phyloP scores from a whole-genome alignment of 2,113 vertebrate species.

The Nesogale talazaci region DNA sequence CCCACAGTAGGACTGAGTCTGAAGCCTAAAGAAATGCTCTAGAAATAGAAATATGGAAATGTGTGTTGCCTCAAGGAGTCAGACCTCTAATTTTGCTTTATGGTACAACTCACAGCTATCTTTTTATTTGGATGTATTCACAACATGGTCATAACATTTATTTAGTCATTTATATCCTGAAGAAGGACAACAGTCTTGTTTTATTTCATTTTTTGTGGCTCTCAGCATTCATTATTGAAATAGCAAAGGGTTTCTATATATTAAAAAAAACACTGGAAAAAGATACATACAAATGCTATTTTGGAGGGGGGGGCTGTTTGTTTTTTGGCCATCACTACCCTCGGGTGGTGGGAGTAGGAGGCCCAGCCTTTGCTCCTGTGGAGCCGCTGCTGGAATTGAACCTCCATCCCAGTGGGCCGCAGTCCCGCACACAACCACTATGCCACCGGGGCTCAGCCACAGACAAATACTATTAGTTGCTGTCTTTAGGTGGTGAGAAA shows the following conservation, averaged over 20 bases:
- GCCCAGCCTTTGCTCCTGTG: no score
- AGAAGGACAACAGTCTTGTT: neutral
- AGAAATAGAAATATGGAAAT: conserved; percentile 26
- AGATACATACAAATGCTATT: neutral
- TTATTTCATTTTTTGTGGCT: neutral
- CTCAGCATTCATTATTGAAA: neutral
- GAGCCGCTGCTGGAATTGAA: no score
- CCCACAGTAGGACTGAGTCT: conserved; percentile 69
- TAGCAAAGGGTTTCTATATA: conserved; percentile 15
- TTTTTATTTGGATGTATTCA: conserved; percentile 47
- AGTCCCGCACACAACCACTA: no score
- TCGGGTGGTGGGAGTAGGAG: no score
- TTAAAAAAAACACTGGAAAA: neutral
- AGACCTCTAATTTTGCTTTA: conserved; percentile 41
- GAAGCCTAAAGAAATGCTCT: conserved; percentile 54
- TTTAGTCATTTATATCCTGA: neutral
- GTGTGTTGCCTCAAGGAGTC: conserved; percentile 24
- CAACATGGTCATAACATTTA: neutral
- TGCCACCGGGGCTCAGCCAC: no score
- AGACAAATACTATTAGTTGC: neutral
- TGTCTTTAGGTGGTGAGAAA: conserved; percentile 1
- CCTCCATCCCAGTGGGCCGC: no score
- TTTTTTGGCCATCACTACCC: no score
- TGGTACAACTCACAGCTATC: neutral
- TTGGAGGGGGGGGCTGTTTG: no score